phyloP scores from a whole-genome alignment of 1,140 invertebrate genomes.

The Bombus huntii region DNA sequence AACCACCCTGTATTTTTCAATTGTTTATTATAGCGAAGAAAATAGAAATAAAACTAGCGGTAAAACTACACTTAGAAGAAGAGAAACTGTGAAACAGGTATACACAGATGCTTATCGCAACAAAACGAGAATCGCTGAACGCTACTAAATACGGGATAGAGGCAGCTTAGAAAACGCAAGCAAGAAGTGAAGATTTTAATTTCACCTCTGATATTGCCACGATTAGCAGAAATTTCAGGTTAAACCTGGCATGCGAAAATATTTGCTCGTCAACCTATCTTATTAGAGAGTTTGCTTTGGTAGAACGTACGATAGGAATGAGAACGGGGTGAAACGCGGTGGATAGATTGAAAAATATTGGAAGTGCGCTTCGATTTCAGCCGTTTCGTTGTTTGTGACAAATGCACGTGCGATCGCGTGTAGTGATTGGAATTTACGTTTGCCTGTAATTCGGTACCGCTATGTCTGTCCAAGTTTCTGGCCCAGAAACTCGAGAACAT shows the following conservation, averaged over 20 bases:
- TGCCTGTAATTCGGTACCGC: not conserved
- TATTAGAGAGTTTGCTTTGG: not conserved
- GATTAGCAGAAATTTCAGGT: not conserved
- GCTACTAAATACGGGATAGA: not conserved
- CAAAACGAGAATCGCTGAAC: not conserved
- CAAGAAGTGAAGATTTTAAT: not conserved
- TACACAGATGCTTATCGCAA: too few relatives aligned
- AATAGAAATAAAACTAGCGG: too few relatives aligned
- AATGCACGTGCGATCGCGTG: not conserved
- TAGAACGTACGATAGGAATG: not conserved
- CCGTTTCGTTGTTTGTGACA: not conserved
- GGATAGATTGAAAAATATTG: conserved; percentile 22
- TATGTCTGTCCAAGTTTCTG: not conserved
- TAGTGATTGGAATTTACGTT: conserved; percentile 11
- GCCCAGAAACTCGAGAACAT: not conserved
- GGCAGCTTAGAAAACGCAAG: not conserved
- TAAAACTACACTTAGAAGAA: too few relatives aligned
- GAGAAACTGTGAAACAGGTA: too few relatives aligned
- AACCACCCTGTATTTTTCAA: too few relatives aligned
- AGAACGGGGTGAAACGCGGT: not conserved
- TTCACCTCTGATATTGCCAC: too few relatives aligned
- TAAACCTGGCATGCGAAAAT: not conserved
- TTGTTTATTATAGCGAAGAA: too few relatives aligned
- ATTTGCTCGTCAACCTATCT: not conserved
- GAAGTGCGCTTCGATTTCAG: not conserved